Evolutionary conservation across 2,888 invertebrate species (phyloP).

Genomic region (Dinocampus coccinellae): DNA sequence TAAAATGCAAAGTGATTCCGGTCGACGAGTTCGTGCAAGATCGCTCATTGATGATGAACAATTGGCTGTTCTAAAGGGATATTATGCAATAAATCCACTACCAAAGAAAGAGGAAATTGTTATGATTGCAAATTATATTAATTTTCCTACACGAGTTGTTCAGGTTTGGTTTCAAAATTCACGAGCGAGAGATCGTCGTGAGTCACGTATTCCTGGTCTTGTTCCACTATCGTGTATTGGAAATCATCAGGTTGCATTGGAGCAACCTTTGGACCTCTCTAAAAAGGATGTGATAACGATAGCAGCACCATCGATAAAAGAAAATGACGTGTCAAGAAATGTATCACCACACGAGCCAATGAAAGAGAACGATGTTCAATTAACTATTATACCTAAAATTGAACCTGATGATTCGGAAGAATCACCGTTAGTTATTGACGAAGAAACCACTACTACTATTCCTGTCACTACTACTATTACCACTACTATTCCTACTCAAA

Average conservation of each 20-base stretch:
- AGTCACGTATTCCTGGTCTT: conserved; percentile 65
- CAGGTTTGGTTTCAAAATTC: conserved; percentile 97
- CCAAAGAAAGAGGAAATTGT: conserved; percentile 95
- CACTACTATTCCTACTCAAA: conserved; percentile 50
- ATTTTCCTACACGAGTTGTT: conserved; percentile 71
- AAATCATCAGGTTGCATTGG: conserved; percentile 65
- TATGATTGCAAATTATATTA: conserved; percentile 83
- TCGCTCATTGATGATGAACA: conserved; percentile 96
- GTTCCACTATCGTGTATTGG: conserved; percentile 62
- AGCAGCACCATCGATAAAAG: conserved; percentile 50
- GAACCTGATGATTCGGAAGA: conserved; percentile 63
- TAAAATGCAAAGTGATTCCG: conserved; percentile 70
- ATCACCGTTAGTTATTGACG: conserved; percentile 65
- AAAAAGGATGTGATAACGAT: conserved; percentile 78
- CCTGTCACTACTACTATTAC: conserved; percentile 44
- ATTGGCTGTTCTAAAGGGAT: conserved; percentile 87
- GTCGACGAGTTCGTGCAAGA: conserved; percentile 89
- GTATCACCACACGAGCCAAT: conserved; percentile 56
- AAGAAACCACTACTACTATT: conserved; percentile 60
- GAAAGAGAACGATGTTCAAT: conserved; percentile 51
- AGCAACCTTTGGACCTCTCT: conserved; percentile 92
- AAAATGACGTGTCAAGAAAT: conserved; percentile 54
- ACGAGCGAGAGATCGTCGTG: conserved; percentile 87
- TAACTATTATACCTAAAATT: conserved; percentile 13
- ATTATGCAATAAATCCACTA: conserved; percentile 90